Conservation (phyloP, 2,113 vertebrate genomes). For the Connochaetes taurinus region DNA sequence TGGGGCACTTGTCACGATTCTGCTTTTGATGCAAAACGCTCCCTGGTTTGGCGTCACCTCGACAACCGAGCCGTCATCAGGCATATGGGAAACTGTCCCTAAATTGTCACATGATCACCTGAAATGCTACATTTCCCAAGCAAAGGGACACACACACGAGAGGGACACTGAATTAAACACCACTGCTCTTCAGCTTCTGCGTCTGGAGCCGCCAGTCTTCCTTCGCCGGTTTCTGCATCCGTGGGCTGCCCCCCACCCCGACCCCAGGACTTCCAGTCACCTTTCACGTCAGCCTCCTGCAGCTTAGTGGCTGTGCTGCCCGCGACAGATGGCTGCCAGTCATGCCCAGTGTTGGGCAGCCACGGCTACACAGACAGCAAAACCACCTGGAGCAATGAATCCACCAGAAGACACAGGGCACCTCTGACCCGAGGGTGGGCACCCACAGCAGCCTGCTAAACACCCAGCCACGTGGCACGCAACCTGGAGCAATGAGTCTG, state of each 20-base stretch:
- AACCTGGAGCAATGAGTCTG: accelerated
- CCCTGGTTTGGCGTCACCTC: accelerated
- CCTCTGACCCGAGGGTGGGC: accelerated
- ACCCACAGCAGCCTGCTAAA: background rate
- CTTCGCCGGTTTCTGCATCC: accelerated
- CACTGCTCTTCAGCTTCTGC: no score
- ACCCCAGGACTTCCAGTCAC: background rate
- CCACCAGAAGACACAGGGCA: no score
- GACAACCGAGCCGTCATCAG: accelerated
- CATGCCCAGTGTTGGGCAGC: accelerated
- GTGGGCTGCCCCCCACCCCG: accelerated
- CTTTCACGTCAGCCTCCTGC: background rate
- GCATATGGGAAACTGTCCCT: accelerated
- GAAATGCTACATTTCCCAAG: accelerated
- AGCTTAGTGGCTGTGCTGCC: accelerated
- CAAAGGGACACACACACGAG: accelerated
- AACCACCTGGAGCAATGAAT: accelerated
- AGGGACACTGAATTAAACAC: accelerated
- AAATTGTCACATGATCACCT: accelerated
- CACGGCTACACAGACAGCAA: no score
- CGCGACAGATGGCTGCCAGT: background rate
- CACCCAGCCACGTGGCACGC: background rate
- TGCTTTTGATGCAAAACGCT: background rate
- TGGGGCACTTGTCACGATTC: accelerated
- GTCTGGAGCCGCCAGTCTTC: background rate